These are phyloP conservation scores for Pentalonia nigronervosa DNA, from an alignment of 1,140 invertebrate species.

Conservation along the genomic window DNA sequence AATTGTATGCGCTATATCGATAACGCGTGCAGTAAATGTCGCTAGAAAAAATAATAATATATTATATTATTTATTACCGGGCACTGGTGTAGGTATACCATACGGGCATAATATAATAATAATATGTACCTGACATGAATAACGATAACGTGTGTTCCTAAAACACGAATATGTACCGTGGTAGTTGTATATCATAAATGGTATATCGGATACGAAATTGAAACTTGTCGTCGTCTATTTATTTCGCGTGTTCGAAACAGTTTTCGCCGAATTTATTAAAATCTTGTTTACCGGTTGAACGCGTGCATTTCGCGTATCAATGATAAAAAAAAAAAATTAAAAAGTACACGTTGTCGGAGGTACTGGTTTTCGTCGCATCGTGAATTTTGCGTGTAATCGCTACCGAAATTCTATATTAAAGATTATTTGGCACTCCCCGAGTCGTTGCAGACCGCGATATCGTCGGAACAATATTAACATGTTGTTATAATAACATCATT, in stretches of 20 bases:
- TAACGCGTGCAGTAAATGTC: background rate
- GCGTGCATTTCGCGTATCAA: background rate
- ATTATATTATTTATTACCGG: slow-evolving; percentile 5
- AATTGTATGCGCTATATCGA: background rate
- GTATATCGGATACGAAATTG: slow-evolving; percentile 1
- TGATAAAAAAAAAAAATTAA: background rate
- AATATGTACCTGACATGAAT: background rate
- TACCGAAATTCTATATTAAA: too few relatives aligned
- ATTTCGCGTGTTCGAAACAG: background rate
- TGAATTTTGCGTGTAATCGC: too few relatives aligned
- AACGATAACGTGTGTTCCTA: background rate
- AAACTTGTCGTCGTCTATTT: background rate
- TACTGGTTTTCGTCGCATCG: too few relatives aligned
- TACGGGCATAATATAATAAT: background rate
- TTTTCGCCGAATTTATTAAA: background rate
- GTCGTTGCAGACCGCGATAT: too few relatives aligned
- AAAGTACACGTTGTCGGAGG: background rate
- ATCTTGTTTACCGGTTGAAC: background rate
- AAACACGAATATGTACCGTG: background rate
- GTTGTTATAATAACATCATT: too few relatives aligned
- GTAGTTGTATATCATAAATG: background rate
- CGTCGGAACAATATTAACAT: too few relatives aligned
- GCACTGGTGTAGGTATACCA: background rate
- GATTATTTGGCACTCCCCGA: too few relatives aligned
- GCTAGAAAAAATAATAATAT: slow-evolving; percentile 11